Percentiles rank a stretch among this genome's conserved stretches.
These are phyloP conservation scores for Orcinus orca DNA, from an alignment of 2,113 vertebrate species.

Conservation along the genomic window DNA sequence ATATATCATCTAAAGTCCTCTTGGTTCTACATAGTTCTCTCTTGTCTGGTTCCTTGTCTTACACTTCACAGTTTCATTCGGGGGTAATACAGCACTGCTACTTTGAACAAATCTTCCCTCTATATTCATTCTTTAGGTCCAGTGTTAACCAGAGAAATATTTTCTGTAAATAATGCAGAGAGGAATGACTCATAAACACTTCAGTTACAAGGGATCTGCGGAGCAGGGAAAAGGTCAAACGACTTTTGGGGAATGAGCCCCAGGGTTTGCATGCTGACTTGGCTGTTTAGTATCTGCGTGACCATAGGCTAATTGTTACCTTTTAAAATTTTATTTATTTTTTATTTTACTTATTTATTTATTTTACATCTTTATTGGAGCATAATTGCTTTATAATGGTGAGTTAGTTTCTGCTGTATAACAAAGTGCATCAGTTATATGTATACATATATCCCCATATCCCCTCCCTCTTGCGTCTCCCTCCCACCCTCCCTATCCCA, in stretches of 20 bases:
- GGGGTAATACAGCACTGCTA: background rate
- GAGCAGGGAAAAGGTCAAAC: background rate
- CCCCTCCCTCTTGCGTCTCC: too few species aligned
- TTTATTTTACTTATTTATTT: too few species aligned
- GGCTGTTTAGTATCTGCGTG: background rate
- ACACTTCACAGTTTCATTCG: conserved; percentile 33
- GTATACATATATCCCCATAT: too few species aligned
- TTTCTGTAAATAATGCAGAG: conserved; percentile 45
- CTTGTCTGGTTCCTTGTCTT: conserved; percentile 55
- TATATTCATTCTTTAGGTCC: background rate
- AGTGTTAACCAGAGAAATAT: background rate
- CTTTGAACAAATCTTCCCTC: conserved; percentile 26
- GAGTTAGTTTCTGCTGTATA: too few species aligned
- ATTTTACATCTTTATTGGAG: too few species aligned
- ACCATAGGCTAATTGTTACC: background rate
- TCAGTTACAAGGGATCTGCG: background rate
- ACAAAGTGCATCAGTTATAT: too few species aligned
- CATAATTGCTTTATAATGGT: too few species aligned
- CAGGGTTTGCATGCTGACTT: background rate
- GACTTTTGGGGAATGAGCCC: background rate
- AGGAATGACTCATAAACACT: background rate
- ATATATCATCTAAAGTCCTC: conserved; percentile 64
- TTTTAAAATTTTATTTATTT: background rate
- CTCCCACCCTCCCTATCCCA: background rate
- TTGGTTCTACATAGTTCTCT: conserved; percentile 63